Evolutionary conservation across 2,113 vertebrate species (phyloP).

Genomic region (Nestor notabilis): DNA sequence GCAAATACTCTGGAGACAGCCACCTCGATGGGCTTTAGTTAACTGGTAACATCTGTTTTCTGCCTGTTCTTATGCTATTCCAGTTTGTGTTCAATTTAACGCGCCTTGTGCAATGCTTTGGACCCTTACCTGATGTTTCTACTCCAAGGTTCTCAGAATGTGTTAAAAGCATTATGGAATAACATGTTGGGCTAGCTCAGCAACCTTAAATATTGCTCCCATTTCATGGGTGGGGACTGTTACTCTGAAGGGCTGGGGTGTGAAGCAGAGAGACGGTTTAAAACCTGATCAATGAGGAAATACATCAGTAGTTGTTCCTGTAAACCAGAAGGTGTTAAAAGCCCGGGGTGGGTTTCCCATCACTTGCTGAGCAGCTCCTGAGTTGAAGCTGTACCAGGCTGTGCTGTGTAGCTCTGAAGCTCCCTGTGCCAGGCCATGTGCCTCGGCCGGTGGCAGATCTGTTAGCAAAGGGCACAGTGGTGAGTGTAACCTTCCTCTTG

Average conservation of each 20-base stretch:
- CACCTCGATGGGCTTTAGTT: not conserved
- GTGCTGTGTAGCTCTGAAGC: no score
- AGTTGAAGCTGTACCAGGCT: not conserved
- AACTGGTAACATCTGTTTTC: not conserved
- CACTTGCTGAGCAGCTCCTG: rapidly evolving
- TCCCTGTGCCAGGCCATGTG: not conserved
- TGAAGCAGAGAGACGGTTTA: not conserved
- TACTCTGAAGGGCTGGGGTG: not conserved
- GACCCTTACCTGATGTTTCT: not conserved
- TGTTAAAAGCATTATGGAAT: rapidly evolving
- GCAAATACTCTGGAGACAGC: not conserved
- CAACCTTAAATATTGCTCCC: not conserved
- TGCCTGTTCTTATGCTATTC: not conserved
- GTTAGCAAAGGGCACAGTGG: not conserved
- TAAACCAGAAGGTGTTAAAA: not conserved
- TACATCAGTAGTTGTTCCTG: no score
- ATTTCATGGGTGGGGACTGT: rapidly evolving
- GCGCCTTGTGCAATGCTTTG: not conserved
- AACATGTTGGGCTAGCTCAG: not conserved
- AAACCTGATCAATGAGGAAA: not conserved
- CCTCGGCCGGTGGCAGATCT: not conserved
- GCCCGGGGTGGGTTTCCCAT: not conserved
- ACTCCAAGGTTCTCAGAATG: not conserved
- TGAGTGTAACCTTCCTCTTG: not conserved
- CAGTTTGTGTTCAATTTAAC: not conserved